These are phyloP conservation scores for Zeuzera pyrina DNA, from an alignment of 2,888 invertebrate genomes.

Conservation along the genomic window DNA sequence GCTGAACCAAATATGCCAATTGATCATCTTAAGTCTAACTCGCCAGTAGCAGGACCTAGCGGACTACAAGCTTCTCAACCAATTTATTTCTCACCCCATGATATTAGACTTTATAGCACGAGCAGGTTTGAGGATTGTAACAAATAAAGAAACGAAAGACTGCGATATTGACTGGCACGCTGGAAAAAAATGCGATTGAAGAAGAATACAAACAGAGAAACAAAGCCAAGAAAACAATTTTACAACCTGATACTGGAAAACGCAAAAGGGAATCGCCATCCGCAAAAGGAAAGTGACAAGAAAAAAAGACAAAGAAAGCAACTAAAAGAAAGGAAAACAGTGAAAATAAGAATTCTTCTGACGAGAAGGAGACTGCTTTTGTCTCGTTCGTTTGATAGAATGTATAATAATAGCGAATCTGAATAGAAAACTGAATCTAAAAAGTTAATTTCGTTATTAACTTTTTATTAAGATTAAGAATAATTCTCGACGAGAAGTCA, in stretches of 20 bases:
- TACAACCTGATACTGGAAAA: conserved; percentile 11
- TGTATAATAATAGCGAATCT: not conserved
- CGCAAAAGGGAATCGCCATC: conserved; percentile 9
- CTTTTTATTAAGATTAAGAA: not conserved
- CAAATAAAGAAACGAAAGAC: conserved; percentile 13
- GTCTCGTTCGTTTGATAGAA: too few relatives aligned
- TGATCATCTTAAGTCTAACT: not conserved
- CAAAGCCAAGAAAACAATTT: conserved; percentile 12
- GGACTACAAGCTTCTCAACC: conserved; percentile 6
- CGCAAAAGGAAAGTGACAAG: conserved; percentile 5
- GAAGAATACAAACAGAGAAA: conserved; percentile 15
- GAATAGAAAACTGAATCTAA: not conserved
- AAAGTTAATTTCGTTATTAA: not conserved
- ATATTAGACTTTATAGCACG: conserved; percentile 16
- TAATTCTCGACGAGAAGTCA: not conserved
- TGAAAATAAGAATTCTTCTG: too few relatives aligned
- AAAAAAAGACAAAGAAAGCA: conserved; percentile 10
- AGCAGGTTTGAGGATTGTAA: conserved; percentile 11
- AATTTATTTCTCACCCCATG: conserved; percentile 7
- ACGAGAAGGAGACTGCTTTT: too few relatives aligned
- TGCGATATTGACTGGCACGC: conserved; percentile 14
- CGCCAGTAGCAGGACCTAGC: conserved; percentile 10
- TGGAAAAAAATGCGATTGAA: conserved; percentile 16
- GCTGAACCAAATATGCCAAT: conserved; percentile 1
- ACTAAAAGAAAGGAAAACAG: conserved; percentile 9